Conservation (phyloP, 2,113 vertebrate species). For the Stigmatopora nigra region DNA sequence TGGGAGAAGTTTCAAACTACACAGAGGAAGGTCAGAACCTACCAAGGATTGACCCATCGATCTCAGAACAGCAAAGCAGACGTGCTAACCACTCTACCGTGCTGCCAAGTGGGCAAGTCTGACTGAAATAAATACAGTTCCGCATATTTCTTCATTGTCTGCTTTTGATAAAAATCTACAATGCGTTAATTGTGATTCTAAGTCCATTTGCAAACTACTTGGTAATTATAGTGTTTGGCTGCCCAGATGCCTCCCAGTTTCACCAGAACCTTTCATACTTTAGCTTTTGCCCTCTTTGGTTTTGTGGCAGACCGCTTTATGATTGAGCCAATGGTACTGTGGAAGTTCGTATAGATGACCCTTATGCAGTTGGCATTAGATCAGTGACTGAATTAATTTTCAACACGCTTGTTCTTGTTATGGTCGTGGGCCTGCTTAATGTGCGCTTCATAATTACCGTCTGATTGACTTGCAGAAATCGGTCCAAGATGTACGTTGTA, state of each 20-base stretch:
- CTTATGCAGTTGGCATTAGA: background rate
- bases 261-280: background rate
- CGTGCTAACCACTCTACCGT: too few species aligned
- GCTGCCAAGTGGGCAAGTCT: too few species aligned
- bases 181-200: background rate
- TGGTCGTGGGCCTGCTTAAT: background rate
- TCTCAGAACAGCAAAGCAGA: too few species aligned
- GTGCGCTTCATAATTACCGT: background rate
- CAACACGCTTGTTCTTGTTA: too few species aligned
- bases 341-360: background rate
- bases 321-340: background rate
- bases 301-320: background rate
- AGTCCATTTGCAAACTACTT: background rate
- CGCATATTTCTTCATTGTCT: too few species aligned
- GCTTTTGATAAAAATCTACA: background rate
- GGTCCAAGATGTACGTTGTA: background rate
- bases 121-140: too few species aligned
- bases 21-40: too few species aligned
- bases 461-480: background rate
- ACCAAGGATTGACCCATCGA: too few species aligned
- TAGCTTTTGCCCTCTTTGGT: background rate
- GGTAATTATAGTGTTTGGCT: background rate
- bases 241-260: background rate
- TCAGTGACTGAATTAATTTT: background rate
- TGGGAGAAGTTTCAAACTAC: too few species aligned